Evolutionary conservation across 1,140 invertebrate genomes (phyloP).

Genomic region (Apis cerana): DNA sequence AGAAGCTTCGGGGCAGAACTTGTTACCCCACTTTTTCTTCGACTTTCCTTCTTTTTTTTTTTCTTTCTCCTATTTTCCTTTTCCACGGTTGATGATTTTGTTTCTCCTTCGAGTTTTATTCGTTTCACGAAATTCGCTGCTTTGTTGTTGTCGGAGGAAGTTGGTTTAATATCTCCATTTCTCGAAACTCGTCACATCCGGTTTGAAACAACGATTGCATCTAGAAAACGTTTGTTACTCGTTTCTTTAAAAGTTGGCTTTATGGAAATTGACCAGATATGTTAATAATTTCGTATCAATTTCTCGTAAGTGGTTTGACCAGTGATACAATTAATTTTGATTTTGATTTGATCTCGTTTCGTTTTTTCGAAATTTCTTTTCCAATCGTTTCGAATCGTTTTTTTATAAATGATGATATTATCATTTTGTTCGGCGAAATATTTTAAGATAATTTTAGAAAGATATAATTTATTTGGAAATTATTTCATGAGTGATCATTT

Average conservation of each 20-base stretch:
- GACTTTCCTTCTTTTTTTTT: neutral
- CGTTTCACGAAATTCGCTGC: neutral
- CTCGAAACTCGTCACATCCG: neutral
- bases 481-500: no score
- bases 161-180: neutral
- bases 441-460: neutral
- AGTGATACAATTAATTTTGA: no score
- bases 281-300: constrained; percentile 28
- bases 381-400: neutral
- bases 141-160: neutral
- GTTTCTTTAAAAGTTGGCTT: constrained; percentile 23
- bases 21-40: constrained; percentile 15
- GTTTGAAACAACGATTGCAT: constrained; percentile 11
- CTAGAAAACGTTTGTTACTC: neutral
- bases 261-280: constrained; percentile 31
- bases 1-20: constrained; percentile 32
- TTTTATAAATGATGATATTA: no score
- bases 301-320: neutral
- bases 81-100: neutral
- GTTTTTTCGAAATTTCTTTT: no score
- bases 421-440: fast-evolving
- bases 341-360: no score
- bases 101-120: no score
- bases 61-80: neutral
- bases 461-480: neutral